Conservation (phyloP, 1,140 invertebrate species). For the Belonocnema kinseyi region DNA sequence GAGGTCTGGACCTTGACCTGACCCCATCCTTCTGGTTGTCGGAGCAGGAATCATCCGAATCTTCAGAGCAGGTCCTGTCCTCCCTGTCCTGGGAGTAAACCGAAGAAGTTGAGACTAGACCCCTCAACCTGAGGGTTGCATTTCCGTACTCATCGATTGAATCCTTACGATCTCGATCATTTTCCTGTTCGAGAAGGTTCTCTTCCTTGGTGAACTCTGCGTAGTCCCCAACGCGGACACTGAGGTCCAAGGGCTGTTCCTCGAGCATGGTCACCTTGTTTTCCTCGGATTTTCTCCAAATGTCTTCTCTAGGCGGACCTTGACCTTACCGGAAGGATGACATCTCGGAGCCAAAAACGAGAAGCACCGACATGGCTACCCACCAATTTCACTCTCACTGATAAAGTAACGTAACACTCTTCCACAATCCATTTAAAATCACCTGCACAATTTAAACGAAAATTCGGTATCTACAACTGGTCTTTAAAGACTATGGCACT, state of each 20-base stretch:
- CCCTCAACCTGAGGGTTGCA: conserved; percentile 56
- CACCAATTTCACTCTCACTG: conserved; percentile 22
- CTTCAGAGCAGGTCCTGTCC: conserved; percentile 81
- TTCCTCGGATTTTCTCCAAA: conserved; percentile 33
- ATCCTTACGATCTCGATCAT: conserved; percentile 34
- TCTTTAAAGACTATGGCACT: no score
- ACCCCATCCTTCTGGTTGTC: conserved; percentile 67
- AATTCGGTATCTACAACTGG: neutral
- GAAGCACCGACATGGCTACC: conserved; percentile 5
- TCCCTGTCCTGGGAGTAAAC: conserved; percentile 73
- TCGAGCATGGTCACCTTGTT: conserved; percentile 63
- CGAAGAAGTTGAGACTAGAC: conserved; percentile 45
- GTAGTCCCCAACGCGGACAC: conserved; percentile 69
- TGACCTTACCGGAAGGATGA: conserved; percentile 40
- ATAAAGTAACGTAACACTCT: neutral
- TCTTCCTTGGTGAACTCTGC: conserved; percentile 57
- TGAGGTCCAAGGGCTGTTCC: conserved; percentile 72
- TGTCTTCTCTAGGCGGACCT: conserved; percentile 12
- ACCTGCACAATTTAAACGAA: neutral
- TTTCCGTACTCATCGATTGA: conserved; percentile 59
- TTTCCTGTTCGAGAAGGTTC: conserved; percentile 29
- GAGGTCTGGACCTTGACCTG: conserved; percentile 65
- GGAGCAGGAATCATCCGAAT: conserved; percentile 85
- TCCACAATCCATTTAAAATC: neutral
- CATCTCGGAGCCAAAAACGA: conserved; percentile 40